Evolutionary conservation across 2,113 vertebrate genomes (phyloP), one percentile per base, ranked within the genome.

Genomic region (Embiotoca jacksoni): DNA sequence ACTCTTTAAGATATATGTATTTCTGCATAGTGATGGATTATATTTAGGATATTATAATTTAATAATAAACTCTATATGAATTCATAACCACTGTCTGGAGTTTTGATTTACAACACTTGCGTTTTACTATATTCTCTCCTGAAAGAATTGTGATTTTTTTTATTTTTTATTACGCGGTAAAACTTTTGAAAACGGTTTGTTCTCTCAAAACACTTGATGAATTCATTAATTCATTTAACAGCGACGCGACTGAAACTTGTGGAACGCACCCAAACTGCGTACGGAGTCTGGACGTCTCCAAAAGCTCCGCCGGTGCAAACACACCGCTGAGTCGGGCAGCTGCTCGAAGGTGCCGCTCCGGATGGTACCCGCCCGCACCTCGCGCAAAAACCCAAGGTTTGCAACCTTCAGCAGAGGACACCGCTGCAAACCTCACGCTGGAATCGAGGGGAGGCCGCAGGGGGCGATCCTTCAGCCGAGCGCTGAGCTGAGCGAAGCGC

Each of bases 301-400:
- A n/a, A n/a, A n/a, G n/a, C n/a, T n/a, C n/a, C n/a, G n/a, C n/a
- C n/a, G n/a, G n/a, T n/a, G n/a, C 35, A 46, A 52, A 78, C 71
- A 89, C 85, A 89, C 52, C 62, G 84, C 72, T 83, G 87, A 92
- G 78, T 91, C 87, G 88, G 88, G 72, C 76, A 77, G 83, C 74
- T 68, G 65, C n/a, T 55, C 70, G 59, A 64, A 54, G 32, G 54
- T 36, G 35, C 39, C 44, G 60, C 73, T 83, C 53, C 68, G 75
- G 84, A 78, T 61, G 75, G 67, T 57, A 77, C 70, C 75, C 72
- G 58, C 1, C 35, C 31, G 39, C 65, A 63, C 70, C 61, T 80
- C 66, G 7, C 63, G 15, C 31, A 73, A 80, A 39, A 73, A 80
- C n/a, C 49, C 62, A 59, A 69, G 6, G 14, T 16, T 10, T 23